These are phyloP conservation scores for Leptoteleia sp. DNA, from an alignment of 1,140 invertebrate species.

Conservation along the genomic window DNA sequence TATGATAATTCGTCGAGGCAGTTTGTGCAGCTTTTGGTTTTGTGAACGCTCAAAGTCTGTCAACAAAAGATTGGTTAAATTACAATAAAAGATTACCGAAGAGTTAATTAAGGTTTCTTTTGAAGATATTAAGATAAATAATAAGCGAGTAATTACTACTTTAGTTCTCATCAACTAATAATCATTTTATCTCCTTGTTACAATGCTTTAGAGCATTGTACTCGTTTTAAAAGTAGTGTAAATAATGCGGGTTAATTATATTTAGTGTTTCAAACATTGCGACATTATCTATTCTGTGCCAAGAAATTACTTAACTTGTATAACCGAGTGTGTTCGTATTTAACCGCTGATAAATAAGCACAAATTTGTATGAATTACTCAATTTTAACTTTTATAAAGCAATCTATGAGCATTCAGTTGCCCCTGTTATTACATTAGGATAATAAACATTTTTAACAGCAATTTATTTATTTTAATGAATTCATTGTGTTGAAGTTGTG, in stretches of 20 bases:
- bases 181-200: background rate
- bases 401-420: background rate
- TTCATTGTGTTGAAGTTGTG: background rate
- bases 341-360: too few relatives aligned
- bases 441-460: background rate
- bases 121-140: background rate
- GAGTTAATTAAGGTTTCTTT: background rate
- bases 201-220: background rate
- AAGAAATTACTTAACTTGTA: constrained; percentile 30
- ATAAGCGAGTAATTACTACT: background rate
- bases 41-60: too few relatives aligned
- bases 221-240: background rate
- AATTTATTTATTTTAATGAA: background rate
- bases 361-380: too few relatives aligned
- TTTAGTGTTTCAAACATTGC: constrained; percentile 24
- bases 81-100: background rate
- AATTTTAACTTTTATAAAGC: too few relatives aligned
- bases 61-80: background rate
- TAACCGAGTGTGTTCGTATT: constrained; percentile 1
- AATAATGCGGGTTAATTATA: constrained; percentile 7
- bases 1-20: too few relatives aligned
- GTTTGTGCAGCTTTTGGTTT: too few relatives aligned
- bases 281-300: constrained; percentile 13
- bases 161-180: background rate
- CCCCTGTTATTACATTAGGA: background rate